These are phyloP conservation scores for Chaenocephalus aceratus DNA, from an alignment of 2,113 vertebrate species.

Conservation along the genomic window DNA sequence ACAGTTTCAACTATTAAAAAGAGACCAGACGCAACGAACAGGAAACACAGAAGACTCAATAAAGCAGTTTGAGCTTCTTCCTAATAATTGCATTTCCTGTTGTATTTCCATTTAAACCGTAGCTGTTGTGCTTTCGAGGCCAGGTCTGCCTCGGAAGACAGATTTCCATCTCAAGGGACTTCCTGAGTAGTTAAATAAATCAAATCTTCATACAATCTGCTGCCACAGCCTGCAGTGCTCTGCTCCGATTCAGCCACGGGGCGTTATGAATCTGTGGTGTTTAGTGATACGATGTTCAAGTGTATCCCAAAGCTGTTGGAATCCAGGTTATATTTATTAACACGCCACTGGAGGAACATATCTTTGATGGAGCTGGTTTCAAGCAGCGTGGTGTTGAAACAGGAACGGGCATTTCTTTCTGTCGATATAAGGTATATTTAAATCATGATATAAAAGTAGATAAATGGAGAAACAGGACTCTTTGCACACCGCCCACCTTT, in stretches of 20 bases:
- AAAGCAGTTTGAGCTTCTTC: too few relatives aligned
- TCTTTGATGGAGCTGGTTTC: background rate
- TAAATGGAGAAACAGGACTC: background rate
- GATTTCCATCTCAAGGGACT: too few relatives aligned
- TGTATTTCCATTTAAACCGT: too few relatives aligned
- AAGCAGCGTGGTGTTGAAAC: background rate
- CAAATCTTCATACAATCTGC: background rate
- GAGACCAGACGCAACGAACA: too few relatives aligned
- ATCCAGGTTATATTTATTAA: background rate
- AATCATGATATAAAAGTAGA: background rate
- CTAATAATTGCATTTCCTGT: too few relatives aligned
- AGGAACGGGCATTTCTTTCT: background rate
- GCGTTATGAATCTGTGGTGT: background rate
- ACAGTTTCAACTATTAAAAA: too few relatives aligned
- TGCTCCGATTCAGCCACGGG: background rate
- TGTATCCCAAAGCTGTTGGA: background rate
- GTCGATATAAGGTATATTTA: background rate
- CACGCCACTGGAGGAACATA: background rate
- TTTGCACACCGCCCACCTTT: slow-evolving; percentile 3
- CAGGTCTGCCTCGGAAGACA: too few relatives aligned
- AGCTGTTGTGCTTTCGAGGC: too few relatives aligned
- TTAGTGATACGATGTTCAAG: background rate
- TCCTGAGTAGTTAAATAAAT: too few relatives aligned
- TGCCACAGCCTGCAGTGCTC: background rate
- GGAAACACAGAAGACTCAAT: too few relatives aligned